Conservation (phyloP, 2,888 invertebrate species). For the Linnaemya vulpina region DNA sequence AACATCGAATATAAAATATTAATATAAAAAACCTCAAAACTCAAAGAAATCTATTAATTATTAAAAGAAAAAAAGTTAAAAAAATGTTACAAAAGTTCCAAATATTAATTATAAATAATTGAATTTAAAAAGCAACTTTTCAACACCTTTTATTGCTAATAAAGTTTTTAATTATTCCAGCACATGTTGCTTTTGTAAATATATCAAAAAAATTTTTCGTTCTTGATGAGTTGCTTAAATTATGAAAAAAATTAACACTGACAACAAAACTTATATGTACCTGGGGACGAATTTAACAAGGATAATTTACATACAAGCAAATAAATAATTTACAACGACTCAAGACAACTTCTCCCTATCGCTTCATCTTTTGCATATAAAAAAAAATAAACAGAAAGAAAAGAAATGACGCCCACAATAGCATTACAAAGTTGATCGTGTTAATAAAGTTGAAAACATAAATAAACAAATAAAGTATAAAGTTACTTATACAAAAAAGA, state of each 20-base stretch:
- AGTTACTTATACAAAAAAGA: slow-evolving; percentile 38
- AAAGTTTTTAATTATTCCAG: slow-evolving; percentile 33
- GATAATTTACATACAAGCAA: slow-evolving; percentile 70
- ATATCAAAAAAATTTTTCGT: slow-evolving; percentile 31
- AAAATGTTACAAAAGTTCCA: no score
- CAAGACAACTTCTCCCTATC: slow-evolving; percentile 54
- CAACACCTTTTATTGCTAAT: not conserved
- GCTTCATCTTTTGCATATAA: not conserved
- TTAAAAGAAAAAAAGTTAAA: no score
- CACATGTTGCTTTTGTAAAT: slow-evolving; percentile 1
- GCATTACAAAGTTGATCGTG: slow-evolving; percentile 27
- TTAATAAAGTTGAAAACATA: slow-evolving; percentile 55
- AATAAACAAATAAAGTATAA: slow-evolving; percentile 48
- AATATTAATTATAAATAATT: no score
- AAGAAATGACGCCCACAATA: slow-evolving; percentile 21
- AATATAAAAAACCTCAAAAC: no score
- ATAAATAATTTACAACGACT: slow-evolving; percentile 70
- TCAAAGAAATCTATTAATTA: no score
- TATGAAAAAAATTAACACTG: slow-evolving; percentile 20
- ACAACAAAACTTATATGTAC: slow-evolving; percentile 72
- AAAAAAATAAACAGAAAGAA: not conserved
- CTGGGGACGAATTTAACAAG: slow-evolving; percentile 73
- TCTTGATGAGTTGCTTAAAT: slow-evolving; percentile 62
- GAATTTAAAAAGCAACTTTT: no score
- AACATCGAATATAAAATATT: no score